Evolutionary conservation across 2,797 vertebrate species (phyloP).

Genomic region (Heteromormyrus szaboi): DNA sequence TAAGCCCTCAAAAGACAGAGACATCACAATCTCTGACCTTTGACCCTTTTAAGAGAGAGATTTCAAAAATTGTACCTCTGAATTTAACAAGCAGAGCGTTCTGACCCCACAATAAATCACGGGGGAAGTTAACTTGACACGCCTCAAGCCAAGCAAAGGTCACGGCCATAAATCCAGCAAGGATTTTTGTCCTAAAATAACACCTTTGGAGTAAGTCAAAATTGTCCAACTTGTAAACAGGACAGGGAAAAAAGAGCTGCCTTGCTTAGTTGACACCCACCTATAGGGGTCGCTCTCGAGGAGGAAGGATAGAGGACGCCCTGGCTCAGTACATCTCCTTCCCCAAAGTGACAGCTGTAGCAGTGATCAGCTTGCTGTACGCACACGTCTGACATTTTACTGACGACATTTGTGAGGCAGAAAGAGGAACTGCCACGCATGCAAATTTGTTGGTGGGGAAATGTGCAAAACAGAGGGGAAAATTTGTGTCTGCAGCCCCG

Average conservation of each 20-base stretch:
- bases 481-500: background rate
- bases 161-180: background rate
- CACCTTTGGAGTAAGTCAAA: background rate
- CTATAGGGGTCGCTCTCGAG: background rate
- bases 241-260: background rate
- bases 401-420: background rate
- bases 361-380: background rate
- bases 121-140: background rate
- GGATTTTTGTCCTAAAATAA: background rate
- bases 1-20: background rate
- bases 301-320: background rate
- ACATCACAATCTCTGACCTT: background rate
- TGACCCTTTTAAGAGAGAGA: background rate
- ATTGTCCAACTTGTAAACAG: background rate
- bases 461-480: background rate
- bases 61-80: background rate
- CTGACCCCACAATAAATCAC: background rate
- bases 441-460: background rate
- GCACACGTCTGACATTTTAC: slow-evolving; percentile 7
- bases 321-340: background rate
- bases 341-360: background rate
- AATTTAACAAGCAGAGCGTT: background rate
- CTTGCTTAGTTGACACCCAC: background rate
- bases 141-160: background rate
- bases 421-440: background rate